Conservation (phyloP, 2,797 vertebrate species). For the Halcyon leucocephala region DNA sequence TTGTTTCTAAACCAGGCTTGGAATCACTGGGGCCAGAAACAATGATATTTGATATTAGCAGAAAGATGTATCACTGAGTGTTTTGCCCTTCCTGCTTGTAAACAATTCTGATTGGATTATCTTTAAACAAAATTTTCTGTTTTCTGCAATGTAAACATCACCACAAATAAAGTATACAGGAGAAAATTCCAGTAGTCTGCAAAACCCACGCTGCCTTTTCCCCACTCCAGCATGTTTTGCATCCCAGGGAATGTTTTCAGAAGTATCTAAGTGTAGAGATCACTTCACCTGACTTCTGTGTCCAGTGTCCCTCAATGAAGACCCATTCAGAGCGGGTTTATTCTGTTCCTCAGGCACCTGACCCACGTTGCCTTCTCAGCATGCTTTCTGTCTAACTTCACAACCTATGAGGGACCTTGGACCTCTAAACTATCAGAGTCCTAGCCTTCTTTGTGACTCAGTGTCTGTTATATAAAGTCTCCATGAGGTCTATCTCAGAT, state of each 20-base stretch:
- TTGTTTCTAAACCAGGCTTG: neutral
- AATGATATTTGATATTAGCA: neutral
- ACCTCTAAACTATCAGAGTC: neutral
- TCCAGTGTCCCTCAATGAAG: neutral
- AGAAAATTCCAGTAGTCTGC: neutral
- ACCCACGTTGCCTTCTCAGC: neutral
- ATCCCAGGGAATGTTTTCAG: neutral
- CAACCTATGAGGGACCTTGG: neutral
- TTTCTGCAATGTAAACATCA: neutral
- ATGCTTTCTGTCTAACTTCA: neutral
- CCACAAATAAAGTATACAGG: neutral
- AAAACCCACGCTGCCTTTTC: neutral
- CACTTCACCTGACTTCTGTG: neutral
- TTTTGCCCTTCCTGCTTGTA: slow-evolving; percentile 25
- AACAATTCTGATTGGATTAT: neutral
- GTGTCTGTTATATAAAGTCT: neutral
- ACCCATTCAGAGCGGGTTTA: neutral
- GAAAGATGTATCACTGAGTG: slow-evolving; percentile 12
- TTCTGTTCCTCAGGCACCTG: neutral
- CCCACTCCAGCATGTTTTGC: neutral
- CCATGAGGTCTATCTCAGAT: neutral
- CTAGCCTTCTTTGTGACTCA: neutral
- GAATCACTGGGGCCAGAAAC: neutral
- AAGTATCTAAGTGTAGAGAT: neutral
- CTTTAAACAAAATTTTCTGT: neutral